Evolutionary conservation across 2,113 vertebrate genomes (phyloP), one percentile per base, ranked within the genome.

Genomic region (Piprites chloris): DNA sequence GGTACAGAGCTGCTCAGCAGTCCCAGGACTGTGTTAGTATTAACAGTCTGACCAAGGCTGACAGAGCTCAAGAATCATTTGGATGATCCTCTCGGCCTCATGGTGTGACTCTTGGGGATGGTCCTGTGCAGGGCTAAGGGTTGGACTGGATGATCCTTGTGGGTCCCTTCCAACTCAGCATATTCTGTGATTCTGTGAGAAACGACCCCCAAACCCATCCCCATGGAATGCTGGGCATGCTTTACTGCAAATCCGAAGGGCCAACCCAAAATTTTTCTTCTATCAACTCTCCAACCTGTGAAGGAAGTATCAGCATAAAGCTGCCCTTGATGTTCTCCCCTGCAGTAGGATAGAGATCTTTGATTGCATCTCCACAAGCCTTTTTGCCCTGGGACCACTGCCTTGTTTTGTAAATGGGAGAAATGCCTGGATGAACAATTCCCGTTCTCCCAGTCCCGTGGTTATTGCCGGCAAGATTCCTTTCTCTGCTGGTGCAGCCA

Each of bases 401-500:
- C 41, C 46, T 73, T 26, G 39, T 68, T 82, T 65, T 41, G 21
- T 42, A 75, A 65, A 41, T 27, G 66, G n/a, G 58, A 75, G 44
- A 75, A 91, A 67, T 30, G 13, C 44, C 68, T 76, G 9, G 4
- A 24, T 11, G 74, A 76, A 71, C 75, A 41, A 39, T 73, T 79
- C 66, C 28, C 0, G 0, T 83, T 73, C 75, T 75, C 39, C 35
- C 32, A 6, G 13, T 84, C 24, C 49, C 27, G 30, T 65, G 49
- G 22, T 49, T 53, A 32, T 88, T 86, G 18, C 50, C 59, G 67
- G 39, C 0, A 23, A 77, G 90, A 84, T 83, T 92, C 76, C 76
- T 91, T 89, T 92, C 75, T 66, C 75, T 69, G 62, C 71, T 86
- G 59, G 75, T 79, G 87, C 78, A 78, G 77, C 65, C 81, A 22